Evolutionary conservation across 2,113 vertebrate genomes (phyloP), one percentile per base, ranked within the genome.

Genomic region (Aptenodytes patagonicus): DNA sequence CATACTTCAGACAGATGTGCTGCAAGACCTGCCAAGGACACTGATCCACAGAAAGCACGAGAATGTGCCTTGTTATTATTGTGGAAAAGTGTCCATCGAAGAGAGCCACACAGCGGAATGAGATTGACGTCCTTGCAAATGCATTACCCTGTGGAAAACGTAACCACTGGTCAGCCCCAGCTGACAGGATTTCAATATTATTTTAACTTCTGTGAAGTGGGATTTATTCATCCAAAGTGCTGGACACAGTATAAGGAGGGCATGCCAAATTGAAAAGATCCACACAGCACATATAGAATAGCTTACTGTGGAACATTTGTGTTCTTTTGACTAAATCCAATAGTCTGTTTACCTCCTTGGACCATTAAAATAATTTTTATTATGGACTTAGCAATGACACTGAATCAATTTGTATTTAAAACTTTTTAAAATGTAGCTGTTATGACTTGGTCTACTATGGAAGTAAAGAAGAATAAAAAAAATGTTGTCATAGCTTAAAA

Each of bases 191-290:
- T 98, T 98, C 97, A 97, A 97, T 98, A 97, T 99, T 98, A 98
- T 98, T 98, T 99, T 99, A 99, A 99, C 99, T 99, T 99, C 99
- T 99, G 98, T 99, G 99, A 99, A 99, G 99, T 99, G 98, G 98
- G 99, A 99, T 98, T 98, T 97, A 98, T 98, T 98, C 84, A 98
- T 98, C 99, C 98, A 98, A 99, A 99, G 99, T 99, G 99, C 99
- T 99, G 99, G 99, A 99, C 99, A 99, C 99, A 90, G 98, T 98
- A 97, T 98, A 84, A 98, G 98, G 98, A 98, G 97, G 98, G 98
- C 94, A 98, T 97, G 98, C 97, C 98, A 98, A 98, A 98, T 98
- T 94, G 96, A 96, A 98, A 98, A 98, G 92, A 97, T 97, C 96
- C 95, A 98, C 97, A 96, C 96, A 97, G 51, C 91, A 95, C 96